These are phyloP conservation scores for Hybognathus amarus DNA, from an alignment of 2,797 vertebrate genomes.

Conservation along the genomic window DNA sequence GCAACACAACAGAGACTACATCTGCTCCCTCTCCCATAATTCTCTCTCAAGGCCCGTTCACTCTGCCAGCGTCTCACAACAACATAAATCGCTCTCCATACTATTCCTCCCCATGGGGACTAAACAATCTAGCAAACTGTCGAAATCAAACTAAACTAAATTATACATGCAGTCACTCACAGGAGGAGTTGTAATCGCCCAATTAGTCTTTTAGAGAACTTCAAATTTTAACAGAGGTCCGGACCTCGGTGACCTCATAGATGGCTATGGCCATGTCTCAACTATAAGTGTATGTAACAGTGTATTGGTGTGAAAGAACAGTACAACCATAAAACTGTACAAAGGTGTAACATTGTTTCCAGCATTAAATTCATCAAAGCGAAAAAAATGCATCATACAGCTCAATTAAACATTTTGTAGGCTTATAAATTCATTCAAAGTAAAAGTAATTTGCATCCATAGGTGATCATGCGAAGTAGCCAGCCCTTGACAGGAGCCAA, in stretches of 20 bases:
- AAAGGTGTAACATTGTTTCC: too few species aligned
- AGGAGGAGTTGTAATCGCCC: not conserved
- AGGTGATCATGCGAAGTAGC: constrained; percentile 86
- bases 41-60: too few species aligned
- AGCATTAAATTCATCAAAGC: not conserved
- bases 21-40: too few species aligned
- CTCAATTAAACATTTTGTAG: not conserved
- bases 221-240: not conserved
- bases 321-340: not conserved
- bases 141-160: not conserved
- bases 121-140: not conserved
- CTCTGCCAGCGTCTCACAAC: too few species aligned
- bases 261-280: not conserved
- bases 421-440: not conserved
- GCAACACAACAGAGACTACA: not conserved
- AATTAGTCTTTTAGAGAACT: too few species aligned
- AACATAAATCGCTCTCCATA: not conserved
- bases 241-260: not conserved
- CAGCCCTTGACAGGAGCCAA: constrained; percentile 84
- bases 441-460: constrained; percentile 14
- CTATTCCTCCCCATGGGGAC: not conserved
- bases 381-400: not conserved
- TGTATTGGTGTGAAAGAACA: not conserved
- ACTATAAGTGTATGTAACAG: not conserved
- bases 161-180: not conserved